phyloP scores from a whole-genome alignment of 2,113 vertebrate genomes.

The Perognathus longimembris region DNA sequence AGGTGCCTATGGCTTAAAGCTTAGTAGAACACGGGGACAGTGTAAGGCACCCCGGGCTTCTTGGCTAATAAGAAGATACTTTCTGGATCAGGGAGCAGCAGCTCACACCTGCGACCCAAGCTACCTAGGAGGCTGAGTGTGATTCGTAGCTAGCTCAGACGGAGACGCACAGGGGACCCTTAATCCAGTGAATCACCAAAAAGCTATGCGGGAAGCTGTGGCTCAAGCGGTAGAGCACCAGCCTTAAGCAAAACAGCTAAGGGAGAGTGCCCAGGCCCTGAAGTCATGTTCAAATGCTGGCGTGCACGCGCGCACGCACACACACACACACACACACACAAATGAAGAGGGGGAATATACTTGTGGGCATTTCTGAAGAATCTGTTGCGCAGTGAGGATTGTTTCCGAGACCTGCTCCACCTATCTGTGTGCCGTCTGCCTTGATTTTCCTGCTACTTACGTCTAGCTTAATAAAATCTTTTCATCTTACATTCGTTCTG shows the following conservation, averaged over 20 bases:
- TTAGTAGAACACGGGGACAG: background rate
- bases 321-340: too few species aligned
- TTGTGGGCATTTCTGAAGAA: background rate
- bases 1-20: background rate
- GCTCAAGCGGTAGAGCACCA: too few species aligned
- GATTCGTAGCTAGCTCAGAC: too few species aligned
- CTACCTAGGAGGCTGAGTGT: too few species aligned
- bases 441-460: conserved; percentile 11
- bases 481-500: conserved; percentile 24
- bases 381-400: background rate
- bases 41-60: background rate
- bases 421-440: background rate
- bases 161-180: too few species aligned
- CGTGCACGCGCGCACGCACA: too few species aligned
- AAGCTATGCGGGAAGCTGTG: too few species aligned
- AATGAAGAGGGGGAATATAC: background rate
- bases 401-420: background rate
- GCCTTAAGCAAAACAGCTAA: too few species aligned
- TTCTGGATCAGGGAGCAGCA: background rate
- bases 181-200: too few species aligned
- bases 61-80: background rate
- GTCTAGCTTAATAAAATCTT: conserved; percentile 55
- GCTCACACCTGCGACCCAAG: too few species aligned
- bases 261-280: too few species aligned
- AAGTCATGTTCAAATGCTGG: too few species aligned